These are phyloP conservation scores for Caenorhabditis virilis DNA, from an alignment of 2,888 invertebrate genomes.

Conservation along the genomic window DNA sequence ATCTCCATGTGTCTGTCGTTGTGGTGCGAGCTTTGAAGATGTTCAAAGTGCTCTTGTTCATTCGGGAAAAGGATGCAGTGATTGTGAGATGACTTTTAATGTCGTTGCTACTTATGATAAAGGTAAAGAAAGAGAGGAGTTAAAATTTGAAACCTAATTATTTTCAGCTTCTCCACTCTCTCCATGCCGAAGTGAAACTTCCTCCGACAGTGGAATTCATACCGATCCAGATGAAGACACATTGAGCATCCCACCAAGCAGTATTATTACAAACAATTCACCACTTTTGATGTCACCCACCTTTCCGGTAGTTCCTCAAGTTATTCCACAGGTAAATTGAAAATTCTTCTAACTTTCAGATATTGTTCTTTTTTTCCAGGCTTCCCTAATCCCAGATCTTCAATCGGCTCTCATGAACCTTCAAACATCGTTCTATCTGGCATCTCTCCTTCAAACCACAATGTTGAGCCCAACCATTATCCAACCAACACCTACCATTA, in stretches of 20 bases:
- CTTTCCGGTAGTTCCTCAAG: too few species aligned
- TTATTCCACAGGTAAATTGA: too few species aligned
- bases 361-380: too few species aligned
- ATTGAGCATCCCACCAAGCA: too few species aligned
- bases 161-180: constrained; percentile 31
- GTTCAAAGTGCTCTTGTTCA: constrained; percentile 51
- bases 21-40: constrained; percentile 50
- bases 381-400: constrained; percentile 13
- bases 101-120: constrained; percentile 47
- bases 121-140: too few species aligned
- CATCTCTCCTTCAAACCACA: constrained; percentile 11
- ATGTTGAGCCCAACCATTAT: not conserved
- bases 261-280: too few species aligned
- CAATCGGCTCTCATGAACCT: constrained; percentile 23
- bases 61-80: constrained; percentile 22
- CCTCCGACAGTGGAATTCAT: constrained; percentile 34
- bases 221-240: constrained; percentile 28
- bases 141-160: too few species aligned
- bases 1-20: constrained; percentile 60
- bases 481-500: not conserved
- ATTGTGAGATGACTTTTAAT: constrained; percentile 42
- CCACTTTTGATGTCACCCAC: too few species aligned
- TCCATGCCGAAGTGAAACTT: constrained; percentile 26
- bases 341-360: too few species aligned
- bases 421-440: constrained; percentile 29